Evolutionary conservation across 2,113 vertebrate species (phyloP), one percentile per base, ranked within the genome.

Genomic region (Zosterops borbonicus): DNA sequence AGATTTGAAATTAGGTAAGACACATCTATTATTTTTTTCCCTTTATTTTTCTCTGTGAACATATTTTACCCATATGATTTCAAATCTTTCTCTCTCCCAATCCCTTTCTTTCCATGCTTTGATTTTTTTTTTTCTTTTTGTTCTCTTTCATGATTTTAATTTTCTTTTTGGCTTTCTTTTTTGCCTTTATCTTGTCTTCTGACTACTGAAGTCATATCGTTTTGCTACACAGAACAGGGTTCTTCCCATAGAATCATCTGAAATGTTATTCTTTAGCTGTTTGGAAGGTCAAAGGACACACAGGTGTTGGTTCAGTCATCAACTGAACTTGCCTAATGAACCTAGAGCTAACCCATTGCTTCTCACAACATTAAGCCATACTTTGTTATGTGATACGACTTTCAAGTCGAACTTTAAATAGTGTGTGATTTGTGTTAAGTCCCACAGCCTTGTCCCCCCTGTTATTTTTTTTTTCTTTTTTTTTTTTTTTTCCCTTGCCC

Each of bases 311-410:
- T 44, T 19, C 37, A 60, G 37, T 50, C 55, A 73, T 50, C 55
- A 76, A 11, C 25, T 53, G 44, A 79, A 44, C 2, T 71, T n/a
- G 52, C 5, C 33, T 63, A 59, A 59, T 39, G 31, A 70, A 83
- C 39, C 52, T 50, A 27, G 16, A 64, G 12, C 12, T 67, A 60
- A 63, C 5, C 8, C 13, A 44, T 6, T 55, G 25, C 11, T 41
- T 75, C 71, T 68, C 23, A 49, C 9, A 75, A 33, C 3, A 2
- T 53, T 58, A 74, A 46, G 8, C 28, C 33, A 11, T 33, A 27
- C 0, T 3, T 24, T 62, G 6, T 39, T 27, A 55, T 6, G 15
- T 46, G 17, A 33, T 31, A 63, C 0, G 4, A 62, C 9, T 86
- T 93, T 75, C 14, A 83, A 52, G 31, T 23, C 0, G 2, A 59